Percentiles rank a stretch among this genome's conserved stretches.
These are phyloP conservation scores for Acipenser oxyrinchus DNA, from an alignment of 2,797 vertebrate genomes.

Conservation along the genomic window DNA sequence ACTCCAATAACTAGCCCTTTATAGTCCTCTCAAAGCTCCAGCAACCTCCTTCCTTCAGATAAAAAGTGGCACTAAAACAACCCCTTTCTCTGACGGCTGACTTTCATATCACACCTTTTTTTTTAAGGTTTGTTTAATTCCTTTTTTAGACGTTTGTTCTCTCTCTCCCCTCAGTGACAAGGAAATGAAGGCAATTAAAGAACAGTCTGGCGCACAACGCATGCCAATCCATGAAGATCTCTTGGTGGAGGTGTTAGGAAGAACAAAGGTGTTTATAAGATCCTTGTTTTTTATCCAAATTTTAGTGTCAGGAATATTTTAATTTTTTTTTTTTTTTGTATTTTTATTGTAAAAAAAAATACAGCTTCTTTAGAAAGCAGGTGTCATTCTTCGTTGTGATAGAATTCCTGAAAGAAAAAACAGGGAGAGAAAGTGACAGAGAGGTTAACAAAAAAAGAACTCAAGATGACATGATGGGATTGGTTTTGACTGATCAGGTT, in stretches of 20 bases:
- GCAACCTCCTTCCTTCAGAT: too few relatives aligned
- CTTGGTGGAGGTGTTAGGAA: conserved; percentile 38
- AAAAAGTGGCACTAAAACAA: too few relatives aligned
- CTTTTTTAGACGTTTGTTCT: conserved; percentile 32
- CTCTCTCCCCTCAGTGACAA: conserved; percentile 32
- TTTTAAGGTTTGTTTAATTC: not conserved
- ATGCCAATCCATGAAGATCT: conserved; percentile 31
- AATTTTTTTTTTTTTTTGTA: too few relatives aligned
- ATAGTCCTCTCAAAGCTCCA: too few relatives aligned
- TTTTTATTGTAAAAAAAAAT: too few relatives aligned
- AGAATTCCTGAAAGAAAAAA: conserved; percentile 51
- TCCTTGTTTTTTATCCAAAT: conserved; percentile 14
- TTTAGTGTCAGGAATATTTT: too few relatives aligned
- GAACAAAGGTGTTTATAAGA: conserved; percentile 38
- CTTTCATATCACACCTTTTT: not conserved
- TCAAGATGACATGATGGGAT: conserved; percentile 12
- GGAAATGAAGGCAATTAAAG: conserved; percentile 26
- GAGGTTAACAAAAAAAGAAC: conserved; percentile 32
- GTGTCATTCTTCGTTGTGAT: conserved; percentile 25
- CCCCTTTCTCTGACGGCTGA: too few relatives aligned
- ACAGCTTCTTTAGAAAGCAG: conserved; percentile 20
- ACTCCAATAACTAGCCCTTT: too few relatives aligned
- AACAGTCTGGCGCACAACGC: conserved; percentile 32
- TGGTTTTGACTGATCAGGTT: not conserved
- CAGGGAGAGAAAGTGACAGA: conserved; percentile 36